Evolutionary conservation across 2,113 vertebrate genomes (phyloP).

Genomic region (Dromiciops gliroides): DNA sequence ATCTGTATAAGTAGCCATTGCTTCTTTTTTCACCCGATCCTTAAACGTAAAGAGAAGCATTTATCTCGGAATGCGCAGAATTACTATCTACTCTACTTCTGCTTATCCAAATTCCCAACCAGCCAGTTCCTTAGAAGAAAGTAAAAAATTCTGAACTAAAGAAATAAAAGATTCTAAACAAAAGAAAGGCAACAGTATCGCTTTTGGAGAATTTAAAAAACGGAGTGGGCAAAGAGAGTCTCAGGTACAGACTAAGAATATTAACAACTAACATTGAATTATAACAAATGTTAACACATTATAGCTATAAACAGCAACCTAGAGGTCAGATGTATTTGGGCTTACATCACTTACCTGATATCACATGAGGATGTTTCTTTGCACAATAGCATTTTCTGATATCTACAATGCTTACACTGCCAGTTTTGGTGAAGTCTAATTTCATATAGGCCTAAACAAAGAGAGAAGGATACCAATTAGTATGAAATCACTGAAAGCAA

Average conservation of each 20-base stretch:
- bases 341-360: constrained; percentile 82
- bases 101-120: background rate
- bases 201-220: constrained; percentile 38
- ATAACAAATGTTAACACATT: constrained; percentile 31
- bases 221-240: background rate
- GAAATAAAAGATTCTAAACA: background rate
- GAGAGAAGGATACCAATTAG: constrained; percentile 38
- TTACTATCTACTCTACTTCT: background rate
- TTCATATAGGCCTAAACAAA: constrained; percentile 88
- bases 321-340: constrained; percentile 37
- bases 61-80: background rate
- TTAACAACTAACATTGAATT: background rate
- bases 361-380: constrained; percentile 84
- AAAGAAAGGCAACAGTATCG: background rate
- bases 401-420: constrained; percentile 81
- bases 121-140: background rate
- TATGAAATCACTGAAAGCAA: constrained; percentile 27
- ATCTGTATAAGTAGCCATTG: background rate
- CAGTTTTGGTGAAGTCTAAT: constrained; percentile 89
- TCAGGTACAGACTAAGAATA: constrained; percentile 14
- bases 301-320: constrained; percentile 48
- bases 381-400: constrained; percentile 88
- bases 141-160: constrained; percentile 2
- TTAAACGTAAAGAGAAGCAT: background rate
- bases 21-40: background rate